These are phyloP conservation scores for Ormyrus thymus DNA, from an alignment of 2,888 invertebrate species.

Conservation along the genomic window DNA sequence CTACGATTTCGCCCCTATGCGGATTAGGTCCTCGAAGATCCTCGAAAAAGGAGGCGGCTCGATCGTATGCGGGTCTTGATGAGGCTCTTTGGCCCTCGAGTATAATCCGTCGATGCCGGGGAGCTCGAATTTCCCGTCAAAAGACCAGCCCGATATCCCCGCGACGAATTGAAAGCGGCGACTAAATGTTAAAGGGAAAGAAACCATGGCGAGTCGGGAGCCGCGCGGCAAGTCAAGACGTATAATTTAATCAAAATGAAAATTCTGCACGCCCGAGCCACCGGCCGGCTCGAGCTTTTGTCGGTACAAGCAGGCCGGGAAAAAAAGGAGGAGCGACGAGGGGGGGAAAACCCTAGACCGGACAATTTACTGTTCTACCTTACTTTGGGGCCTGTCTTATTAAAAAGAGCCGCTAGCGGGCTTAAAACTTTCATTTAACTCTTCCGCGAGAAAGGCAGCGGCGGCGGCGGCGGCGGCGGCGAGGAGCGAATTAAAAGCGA, in stretches of 20 bases:
- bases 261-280: conserved; percentile 1
- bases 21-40: conserved; percentile 57
- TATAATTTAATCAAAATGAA: conserved; percentile 39
- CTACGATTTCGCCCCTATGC: conserved; percentile 57
- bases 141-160: neutral
- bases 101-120: conserved; percentile 43
- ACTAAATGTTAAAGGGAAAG: no score
- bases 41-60: conserved; percentile 46
- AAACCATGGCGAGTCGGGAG: no score
- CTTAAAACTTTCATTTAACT: conserved; percentile 58
- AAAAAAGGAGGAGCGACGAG: conserved; percentile 4
- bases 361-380: conserved; percentile 52
- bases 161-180: no score
- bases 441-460: conserved; percentile 41
- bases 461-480: conserved; percentile 15
- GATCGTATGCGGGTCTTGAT: conserved; percentile 58
- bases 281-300: conserved; percentile 1
- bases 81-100: conserved; percentile 34
- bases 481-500: conserved; percentile 55
- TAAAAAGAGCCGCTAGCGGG: conserved; percentile 55
- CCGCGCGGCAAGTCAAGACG: neutral
- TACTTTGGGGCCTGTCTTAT: conserved; percentile 56
- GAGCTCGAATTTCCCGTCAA: conserved; percentile 37
- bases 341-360: conserved; percentile 26
- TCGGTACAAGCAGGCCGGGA: neutral